Conservation (phyloP, 53 echinoderm and acorn worm genomes). For the Hippasteria phrygiana region DNA sequence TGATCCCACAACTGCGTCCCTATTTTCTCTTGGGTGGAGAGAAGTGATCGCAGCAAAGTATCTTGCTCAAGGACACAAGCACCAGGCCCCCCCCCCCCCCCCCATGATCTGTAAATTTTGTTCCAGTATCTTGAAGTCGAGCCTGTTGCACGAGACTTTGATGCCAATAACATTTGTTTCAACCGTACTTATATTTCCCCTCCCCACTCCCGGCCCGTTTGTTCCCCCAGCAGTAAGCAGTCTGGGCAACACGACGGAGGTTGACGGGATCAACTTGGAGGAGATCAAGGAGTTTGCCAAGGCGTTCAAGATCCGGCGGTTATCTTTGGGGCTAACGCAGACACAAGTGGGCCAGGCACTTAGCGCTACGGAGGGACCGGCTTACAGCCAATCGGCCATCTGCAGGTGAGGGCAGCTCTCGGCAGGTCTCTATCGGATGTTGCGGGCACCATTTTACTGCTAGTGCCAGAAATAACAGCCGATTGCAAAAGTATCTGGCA, state of each 20-base stretch:
- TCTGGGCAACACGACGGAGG: conserved; percentile 93
- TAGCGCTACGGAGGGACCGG: conserved; percentile 97
- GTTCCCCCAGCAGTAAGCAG: conserved; percentile 80
- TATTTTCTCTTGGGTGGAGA: too few species aligned
- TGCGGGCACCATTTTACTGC: background rate
- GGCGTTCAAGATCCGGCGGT: conserved; percentile 93
- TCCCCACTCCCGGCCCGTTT: background rate
- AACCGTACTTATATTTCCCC: conserved; percentile 43
- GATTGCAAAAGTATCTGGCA: too few species aligned
- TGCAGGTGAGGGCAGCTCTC: conserved; percentile 79
- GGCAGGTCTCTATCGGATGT: background rate
- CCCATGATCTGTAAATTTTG: too few species aligned
- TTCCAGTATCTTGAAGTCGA: too few species aligned
- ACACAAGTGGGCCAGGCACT: conserved; percentile 98
- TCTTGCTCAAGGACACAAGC: too few species aligned
- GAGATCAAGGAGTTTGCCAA: conserved; percentile 99
- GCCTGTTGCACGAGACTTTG: background rate
- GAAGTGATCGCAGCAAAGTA: too few species aligned
- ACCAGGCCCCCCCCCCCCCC: too few species aligned
- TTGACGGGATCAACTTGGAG: conserved; percentile 96
- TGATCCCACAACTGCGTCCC: too few species aligned
- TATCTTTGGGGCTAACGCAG: conserved; percentile 95
- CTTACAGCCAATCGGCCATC: conserved; percentile 98
- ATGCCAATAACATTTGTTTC: background rate
- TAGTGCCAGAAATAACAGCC: too few species aligned